Evolutionary conservation across 2,888 invertebrate genomes (phyloP).

Genomic region (Rambutsinella grinnellia): DNA sequence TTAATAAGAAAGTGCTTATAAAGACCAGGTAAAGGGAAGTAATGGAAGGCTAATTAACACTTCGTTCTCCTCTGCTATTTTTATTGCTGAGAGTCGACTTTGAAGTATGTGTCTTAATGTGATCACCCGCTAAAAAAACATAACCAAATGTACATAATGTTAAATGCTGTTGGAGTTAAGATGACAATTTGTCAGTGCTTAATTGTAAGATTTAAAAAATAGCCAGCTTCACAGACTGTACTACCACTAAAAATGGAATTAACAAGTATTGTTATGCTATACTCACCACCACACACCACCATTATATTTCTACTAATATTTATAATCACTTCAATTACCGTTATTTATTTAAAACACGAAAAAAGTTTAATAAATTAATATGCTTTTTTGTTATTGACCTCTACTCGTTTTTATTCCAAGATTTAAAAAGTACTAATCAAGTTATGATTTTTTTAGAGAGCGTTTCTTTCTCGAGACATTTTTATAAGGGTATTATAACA

Average conservation of each 20-base stretch:
- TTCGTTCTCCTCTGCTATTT: too few species aligned
- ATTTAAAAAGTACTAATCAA: slow-evolving; percentile 35
- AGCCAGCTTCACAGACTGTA: slow-evolving; percentile 40
- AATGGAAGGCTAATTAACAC: too few species aligned
- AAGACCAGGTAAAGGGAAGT: too few species aligned
- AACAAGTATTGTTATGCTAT: slow-evolving; percentile 2
- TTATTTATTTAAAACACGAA: slow-evolving; percentile 4
- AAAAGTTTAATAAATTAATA: too few species aligned
- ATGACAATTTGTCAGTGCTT: not conserved
- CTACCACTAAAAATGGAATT: slow-evolving; percentile 19
- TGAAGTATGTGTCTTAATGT: slow-evolving; percentile 12
- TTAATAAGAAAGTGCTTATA: too few species aligned
- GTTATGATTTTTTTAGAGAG: slow-evolving; percentile 1
- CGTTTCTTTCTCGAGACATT: too few species aligned
- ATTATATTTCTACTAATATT: not conserved
- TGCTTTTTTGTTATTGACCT: slow-evolving; percentile 25
- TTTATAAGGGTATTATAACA: too few species aligned
- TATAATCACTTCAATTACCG: not conserved
- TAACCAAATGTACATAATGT: not conserved
- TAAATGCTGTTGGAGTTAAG: not conserved
- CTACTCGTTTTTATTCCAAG: slow-evolving; percentile 19
- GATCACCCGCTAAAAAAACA: not conserved
- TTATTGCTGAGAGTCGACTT: too few species aligned
- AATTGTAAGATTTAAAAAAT: not conserved
- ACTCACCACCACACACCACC: slow-evolving; percentile 25